Base-by-base conservation (phyloP, 2,888 invertebrate species). In the Lasioglossum morio region DNA sequence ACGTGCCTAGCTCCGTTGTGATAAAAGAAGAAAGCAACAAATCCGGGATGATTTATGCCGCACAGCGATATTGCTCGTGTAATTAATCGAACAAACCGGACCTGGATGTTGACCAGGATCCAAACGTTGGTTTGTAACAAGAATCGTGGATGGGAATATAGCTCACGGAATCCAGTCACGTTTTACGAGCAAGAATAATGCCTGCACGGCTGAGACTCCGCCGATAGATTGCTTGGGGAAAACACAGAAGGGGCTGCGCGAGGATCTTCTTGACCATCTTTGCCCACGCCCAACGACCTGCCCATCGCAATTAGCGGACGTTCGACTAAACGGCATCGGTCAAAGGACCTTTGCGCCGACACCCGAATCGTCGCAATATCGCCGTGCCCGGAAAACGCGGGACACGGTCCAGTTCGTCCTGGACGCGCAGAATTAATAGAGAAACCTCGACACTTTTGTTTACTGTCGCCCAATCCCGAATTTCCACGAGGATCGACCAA, bases 191-290 rank as follows among this genome's bases (percentile, higher is more conserved):
- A 77, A 86, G 86, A 84, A 78, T 73, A 84, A 83, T 60, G 82
- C 48, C 78, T 75, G 78, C 84, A 84, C 77, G 83, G 84, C 87
- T 84, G 82, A 73, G 78, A 70, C 70, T 75, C 69, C 69, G 72
- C 74, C 92, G 92, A 92, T 90, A 86, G 88, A 92, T 91, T 88
- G 91, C 73, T 57, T 23, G 19, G 23, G 82, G 85, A 87, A 87
- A 87, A 85, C 76, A 81, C 78, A 37, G n/a, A 40, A 63, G 81
- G 81, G 82, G 37, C 34, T 66, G 75, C 79, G 77, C 72, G 66
- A 30, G 75, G 40, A 73, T 76, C 81, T 73, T 77, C 66, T 75
- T 30, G 57, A 80, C 57, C 57, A 57, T 57, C 77, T 80, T 85
- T 79, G 66, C 27, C 66, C 69, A 79, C 85, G 86, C 57, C 87